phyloP scores from a whole-genome alignment of 2,797 vertebrate species.

The Cyprinodon diabolis region DNA sequence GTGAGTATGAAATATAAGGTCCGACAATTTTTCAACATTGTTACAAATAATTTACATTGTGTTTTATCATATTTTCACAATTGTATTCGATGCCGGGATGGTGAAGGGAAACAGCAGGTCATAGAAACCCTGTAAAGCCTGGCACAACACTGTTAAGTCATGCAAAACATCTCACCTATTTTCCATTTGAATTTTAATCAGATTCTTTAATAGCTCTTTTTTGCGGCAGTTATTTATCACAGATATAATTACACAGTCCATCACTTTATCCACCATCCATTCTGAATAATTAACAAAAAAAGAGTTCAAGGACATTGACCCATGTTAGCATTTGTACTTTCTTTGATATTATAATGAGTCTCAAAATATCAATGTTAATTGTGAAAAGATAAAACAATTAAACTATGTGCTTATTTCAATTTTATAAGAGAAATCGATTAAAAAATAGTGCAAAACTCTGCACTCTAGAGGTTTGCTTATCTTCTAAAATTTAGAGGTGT shows the following conservation, averaged over 20 bases:
- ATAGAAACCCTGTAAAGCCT: constrained; percentile 26
- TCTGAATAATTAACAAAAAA: constrained; percentile 61
- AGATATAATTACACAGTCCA: constrained; percentile 73
- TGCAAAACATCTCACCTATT: constrained; percentile 48
- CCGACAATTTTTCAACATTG: constrained; percentile 2
- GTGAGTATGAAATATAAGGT: background rate
- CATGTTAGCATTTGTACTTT: constrained; percentile 23
- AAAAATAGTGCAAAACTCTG: background rate
- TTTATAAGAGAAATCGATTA: constrained; percentile 10
- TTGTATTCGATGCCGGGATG: constrained; percentile 26
- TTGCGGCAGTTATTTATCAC: constrained; percentile 76
- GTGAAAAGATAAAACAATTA: constrained; percentile 22
- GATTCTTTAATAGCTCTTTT: constrained; percentile 67
- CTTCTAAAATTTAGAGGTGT: background rate
- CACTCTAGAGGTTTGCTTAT: background rate
- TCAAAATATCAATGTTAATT: constrained; percentile 35
- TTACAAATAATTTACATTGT: constrained; percentile 3
- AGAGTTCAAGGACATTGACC: constrained; percentile 55
- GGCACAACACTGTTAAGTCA: constrained; percentile 41
- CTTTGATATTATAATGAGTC: constrained; percentile 53
- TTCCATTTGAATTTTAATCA: constrained; percentile 66
- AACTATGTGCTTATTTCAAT: constrained; percentile 16
- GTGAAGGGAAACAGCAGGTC: constrained; percentile 30
- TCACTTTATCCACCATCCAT: constrained; percentile 64
- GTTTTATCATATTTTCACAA: constrained; percentile 24